Conservation (phyloP, 2,888 invertebrate species). For the Ophion ventricosus region DNA sequence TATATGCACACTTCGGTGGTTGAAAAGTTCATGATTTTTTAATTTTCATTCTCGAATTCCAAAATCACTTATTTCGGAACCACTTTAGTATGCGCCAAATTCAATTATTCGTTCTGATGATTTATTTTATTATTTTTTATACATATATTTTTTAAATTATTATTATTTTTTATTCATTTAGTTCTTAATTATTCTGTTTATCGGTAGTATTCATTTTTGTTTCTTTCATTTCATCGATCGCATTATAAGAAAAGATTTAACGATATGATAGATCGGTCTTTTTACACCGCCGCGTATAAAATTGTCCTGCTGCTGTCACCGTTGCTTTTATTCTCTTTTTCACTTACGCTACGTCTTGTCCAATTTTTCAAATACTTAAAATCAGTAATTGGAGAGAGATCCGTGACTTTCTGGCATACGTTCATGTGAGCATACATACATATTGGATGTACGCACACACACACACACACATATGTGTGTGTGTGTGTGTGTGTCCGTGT, state of each 20-base stretch:
- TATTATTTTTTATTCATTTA: conserved; percentile 46
- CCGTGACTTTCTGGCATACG: conserved; percentile 27
- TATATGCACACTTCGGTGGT: conserved; percentile 27
- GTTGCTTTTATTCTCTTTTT: conserved; percentile 21
- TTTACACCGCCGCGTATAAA: conserved; percentile 68
- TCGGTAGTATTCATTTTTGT: conserved; percentile 67
- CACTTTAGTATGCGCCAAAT: conserved; percentile 45
- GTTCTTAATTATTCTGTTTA: conserved; percentile 71
- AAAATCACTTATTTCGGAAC: background rate
- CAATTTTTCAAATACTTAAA: conserved; percentile 11
- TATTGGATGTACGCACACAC: background rate
- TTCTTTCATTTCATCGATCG: conserved; percentile 64
- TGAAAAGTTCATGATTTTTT: background rate
- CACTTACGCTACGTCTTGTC: conserved; percentile 52
- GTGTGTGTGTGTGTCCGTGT: conserved; percentile 7
- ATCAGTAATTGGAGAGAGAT: conserved; percentile 39
- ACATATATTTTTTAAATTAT: conserved; percentile 50
- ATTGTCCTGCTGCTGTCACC: conserved; percentile 62
- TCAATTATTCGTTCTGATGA: conserved; percentile 58
- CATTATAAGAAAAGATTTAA: conserved; percentile 75
- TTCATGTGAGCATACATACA: background rate
- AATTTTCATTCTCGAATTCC: background rate
- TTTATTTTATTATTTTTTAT: conserved; percentile 52
- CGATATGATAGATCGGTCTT: conserved; percentile 77
- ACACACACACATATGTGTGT: background rate